phyloP scores from a whole-genome alignment of 2,888 invertebrate species.

The Lithophane socia region DNA sequence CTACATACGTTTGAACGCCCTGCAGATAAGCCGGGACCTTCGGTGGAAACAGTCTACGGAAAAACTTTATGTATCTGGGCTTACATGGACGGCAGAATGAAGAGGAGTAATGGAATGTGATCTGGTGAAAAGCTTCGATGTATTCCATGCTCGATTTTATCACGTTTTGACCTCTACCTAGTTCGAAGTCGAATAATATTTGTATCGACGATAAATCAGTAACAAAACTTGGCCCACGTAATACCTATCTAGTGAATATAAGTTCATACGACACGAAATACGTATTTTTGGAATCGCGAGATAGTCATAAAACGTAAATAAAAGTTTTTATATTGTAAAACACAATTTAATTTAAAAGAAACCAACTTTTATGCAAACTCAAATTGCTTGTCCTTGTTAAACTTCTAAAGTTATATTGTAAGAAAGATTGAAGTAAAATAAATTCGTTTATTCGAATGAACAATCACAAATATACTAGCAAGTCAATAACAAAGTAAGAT shows the following conservation, averaged over 20 bases:
- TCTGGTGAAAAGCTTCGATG: slow-evolving; percentile 26
- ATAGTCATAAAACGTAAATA: not conserved
- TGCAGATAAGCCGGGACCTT: slow-evolving; percentile 58
- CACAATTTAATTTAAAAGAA: slow-evolving; percentile 7
- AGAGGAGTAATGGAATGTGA: slow-evolving; percentile 34
- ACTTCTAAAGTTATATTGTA: slow-evolving; percentile 1
- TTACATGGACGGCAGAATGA: slow-evolving; percentile 21
- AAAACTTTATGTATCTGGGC: slow-evolving; percentile 56
- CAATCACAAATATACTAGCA: not conserved
- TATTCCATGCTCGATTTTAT: not conserved
- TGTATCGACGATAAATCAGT: not conserved
- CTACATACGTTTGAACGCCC: slow-evolving; percentile 47
- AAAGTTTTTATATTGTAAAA: not conserved
- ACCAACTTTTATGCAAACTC: not conserved
- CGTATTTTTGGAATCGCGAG: not conserved
- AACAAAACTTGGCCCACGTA: not conserved
- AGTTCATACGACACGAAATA: not conserved
- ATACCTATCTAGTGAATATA: not conserved
- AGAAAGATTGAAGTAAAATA: not conserved
- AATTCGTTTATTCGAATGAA: slow-evolving; percentile 23
- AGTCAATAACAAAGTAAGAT: not conserved
- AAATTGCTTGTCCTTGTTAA: slow-evolving; percentile 1
- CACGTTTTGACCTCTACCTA: not conserved
- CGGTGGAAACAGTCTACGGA: slow-evolving; percentile 38
- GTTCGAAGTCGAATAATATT: not conserved